A percentile compares a stretch with the other conserved stretches of the same genome.
phyloP scores from a whole-genome alignment of 1,140 invertebrate species.

The Pteromalus puparum region DNA sequence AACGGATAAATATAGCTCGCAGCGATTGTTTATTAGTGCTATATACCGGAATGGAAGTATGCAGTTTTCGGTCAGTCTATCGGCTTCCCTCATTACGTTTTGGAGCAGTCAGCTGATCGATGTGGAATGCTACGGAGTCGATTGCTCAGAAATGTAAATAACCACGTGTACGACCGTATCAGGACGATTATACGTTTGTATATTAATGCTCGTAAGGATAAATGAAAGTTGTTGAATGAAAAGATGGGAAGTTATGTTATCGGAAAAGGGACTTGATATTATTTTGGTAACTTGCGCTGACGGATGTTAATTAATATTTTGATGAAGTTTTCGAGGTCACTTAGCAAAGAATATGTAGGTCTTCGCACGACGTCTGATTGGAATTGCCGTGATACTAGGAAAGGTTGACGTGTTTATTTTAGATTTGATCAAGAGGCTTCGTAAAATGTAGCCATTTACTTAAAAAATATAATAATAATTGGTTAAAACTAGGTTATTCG shows the following conservation, averaged over 20 bases:
- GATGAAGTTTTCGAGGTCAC: conserved; percentile 1
- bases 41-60: neutral
- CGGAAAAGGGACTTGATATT: neutral
- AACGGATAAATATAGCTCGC: neutral
- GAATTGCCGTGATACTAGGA: too few species aligned
- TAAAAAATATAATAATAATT: too few species aligned
- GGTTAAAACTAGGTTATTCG: too few species aligned
- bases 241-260: too few species aligned
- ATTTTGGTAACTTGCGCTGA: neutral
- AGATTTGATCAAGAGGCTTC: too few species aligned
- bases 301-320: neutral
- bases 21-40: neutral
- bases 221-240: neutral
- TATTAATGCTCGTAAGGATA: neutral
- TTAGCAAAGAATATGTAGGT: neutral
- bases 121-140: neutral
- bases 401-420: too few species aligned
- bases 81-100: neutral
- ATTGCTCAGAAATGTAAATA: neutral
- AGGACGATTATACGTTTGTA: neutral
- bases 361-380: too few species aligned
- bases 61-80: neutral
- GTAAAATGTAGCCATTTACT: too few species aligned
- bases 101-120: conserved; percentile 9
- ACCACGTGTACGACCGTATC: neutral